Conservation (phyloP, 2,888 invertebrate genomes). For the Carterocephalus palaemon region DNA sequence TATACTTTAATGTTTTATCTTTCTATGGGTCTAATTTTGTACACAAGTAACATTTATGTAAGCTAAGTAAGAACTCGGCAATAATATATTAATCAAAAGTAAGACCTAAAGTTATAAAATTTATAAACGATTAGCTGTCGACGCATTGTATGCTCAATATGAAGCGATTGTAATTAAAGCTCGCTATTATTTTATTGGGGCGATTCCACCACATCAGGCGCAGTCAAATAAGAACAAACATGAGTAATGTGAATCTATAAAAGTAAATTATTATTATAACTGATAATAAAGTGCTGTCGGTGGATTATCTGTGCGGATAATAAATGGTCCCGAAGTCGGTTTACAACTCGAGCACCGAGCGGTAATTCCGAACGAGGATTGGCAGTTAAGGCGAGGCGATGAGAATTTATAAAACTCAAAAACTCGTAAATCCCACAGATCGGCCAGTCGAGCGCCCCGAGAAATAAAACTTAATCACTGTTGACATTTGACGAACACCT, state of each 20-base stretch:
- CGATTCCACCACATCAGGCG: conserved; percentile 64
- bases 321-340: conserved; percentile 64
- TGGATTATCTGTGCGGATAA: conserved; percentile 73
- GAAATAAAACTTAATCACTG: conserved; percentile 73
- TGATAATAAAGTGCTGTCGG: conserved; percentile 76
- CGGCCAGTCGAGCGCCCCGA: conserved; percentile 46
- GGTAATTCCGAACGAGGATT: conserved; percentile 66
- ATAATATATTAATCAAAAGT: conserved; percentile 56
- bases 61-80: no score
- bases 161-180: conserved; percentile 27
- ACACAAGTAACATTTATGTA: conserved; percentile 54
- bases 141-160: conserved; percentile 26
- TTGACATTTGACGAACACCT: conserved; percentile 76
- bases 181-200: conserved; percentile 64
- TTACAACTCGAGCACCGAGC: conserved; percentile 61
- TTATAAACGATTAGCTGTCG: conserved; percentile 44
- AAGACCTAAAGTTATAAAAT: conserved; percentile 36
- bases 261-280: conserved; percentile 78
- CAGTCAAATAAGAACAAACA: conserved; percentile 75
- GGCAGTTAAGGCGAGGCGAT: conserved; percentile 69
- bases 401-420: conserved; percentile 73
- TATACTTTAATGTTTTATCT: conserved; percentile 63
- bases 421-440: conserved; percentile 62
- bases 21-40: conserved; percentile 58
- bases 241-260: conserved; percentile 75